Conservation (phyloP, 2,797 vertebrate species). For the Tolypeutes matacus region DNA sequence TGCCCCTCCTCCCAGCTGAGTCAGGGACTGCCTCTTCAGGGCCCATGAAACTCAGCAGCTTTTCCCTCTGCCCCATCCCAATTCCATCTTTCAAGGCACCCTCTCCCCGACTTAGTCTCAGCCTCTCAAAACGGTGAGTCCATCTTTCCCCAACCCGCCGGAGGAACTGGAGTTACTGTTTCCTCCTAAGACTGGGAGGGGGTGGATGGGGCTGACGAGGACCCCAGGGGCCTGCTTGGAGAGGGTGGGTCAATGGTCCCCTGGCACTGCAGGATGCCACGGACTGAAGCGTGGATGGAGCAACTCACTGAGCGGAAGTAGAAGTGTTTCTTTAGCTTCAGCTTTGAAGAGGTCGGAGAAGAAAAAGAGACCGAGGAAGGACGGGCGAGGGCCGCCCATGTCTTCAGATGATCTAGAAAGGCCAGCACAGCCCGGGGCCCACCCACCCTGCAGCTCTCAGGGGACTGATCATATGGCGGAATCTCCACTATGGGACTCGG, state of each 20-base stretch:
- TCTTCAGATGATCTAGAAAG: conserved; percentile 88
- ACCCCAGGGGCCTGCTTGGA: conserved; percentile 82
- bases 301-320: conserved; percentile 94
- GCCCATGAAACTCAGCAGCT: conserved; percentile 84
- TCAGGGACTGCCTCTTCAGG: conserved; percentile 84
- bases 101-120: conserved; percentile 92
- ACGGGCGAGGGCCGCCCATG: conserved; percentile 79
- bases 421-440: conserved; percentile 84
- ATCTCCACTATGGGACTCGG: conserved; percentile 82
- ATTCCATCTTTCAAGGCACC: conserved; percentile 83
- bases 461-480: conserved; percentile 79
- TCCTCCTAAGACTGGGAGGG: conserved; percentile 84
- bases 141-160: conserved; percentile 92
- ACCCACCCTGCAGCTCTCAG: conserved; percentile 85
- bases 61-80: conserved; percentile 85
- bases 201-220: conserved; percentile 86
- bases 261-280: conserved; percentile 95
- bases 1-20: conserved; percentile 70
- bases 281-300: conserved; percentile 93
- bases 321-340: conserved; percentile 95
- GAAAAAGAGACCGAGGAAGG: conserved; percentile 80
- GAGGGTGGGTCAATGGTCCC: conserved; percentile 87
- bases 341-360: conserved; percentile 87
- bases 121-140: conserved; percentile 94
- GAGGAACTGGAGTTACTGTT: conserved; percentile 88